Conservation (phyloP, 2,797 vertebrate species). For the Triplophysa bombifrons region DNA sequence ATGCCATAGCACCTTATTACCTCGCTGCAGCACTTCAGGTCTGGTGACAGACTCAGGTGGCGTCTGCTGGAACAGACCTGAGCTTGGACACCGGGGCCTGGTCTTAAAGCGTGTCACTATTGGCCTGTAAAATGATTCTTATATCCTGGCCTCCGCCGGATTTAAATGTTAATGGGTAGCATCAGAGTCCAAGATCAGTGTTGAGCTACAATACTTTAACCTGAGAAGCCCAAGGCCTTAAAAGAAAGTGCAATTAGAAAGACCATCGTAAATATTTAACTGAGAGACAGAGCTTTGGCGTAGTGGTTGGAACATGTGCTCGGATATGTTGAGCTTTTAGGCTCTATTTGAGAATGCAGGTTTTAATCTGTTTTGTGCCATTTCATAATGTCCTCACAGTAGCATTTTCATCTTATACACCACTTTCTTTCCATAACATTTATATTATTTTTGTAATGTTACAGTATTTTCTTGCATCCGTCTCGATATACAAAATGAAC, state of each 20-base stretch:
- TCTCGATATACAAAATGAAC: neutral
- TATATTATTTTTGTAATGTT: neutral
- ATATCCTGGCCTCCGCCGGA: conserved; percentile 40
- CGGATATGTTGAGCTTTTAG: neutral
- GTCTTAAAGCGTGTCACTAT: conserved; percentile 46
- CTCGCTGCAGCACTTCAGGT: conserved; percentile 43
- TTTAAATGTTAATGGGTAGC: conserved; percentile 59
- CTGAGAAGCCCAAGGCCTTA: conserved; percentile 27
- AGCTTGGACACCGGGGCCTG: conserved; percentile 39
- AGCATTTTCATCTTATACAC: no score
- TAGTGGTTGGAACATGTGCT: neutral
- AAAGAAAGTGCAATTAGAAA: conserved; percentile 32
- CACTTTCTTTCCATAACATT: no score
- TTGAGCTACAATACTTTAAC: conserved; percentile 29
- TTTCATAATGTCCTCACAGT: no score
- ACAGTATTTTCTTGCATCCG: neutral
- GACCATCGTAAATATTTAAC: conserved; percentile 19
- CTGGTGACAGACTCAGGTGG: conserved; percentile 46
- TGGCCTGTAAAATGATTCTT: conserved; percentile 64
- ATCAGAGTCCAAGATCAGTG: conserved; percentile 41
- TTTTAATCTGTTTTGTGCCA: neutral
- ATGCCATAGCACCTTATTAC: conserved; percentile 54
- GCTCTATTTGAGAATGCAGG: neutral
- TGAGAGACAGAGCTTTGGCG: neutral
- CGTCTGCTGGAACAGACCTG: conserved; percentile 55